Conservation (phyloP, 2,888 invertebrate genomes). For the Cerastis leucographa region DNA sequence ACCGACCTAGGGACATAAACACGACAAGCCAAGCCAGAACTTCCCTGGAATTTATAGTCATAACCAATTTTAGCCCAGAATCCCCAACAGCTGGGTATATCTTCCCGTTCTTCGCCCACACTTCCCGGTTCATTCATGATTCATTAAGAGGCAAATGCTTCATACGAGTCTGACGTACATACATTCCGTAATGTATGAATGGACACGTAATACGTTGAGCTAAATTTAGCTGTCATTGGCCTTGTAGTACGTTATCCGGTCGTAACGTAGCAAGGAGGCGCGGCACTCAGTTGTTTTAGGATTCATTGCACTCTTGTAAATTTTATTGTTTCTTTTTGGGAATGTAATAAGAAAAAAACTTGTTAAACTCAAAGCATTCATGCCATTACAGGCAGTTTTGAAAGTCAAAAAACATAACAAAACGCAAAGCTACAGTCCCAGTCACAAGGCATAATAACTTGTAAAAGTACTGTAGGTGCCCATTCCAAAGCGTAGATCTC, state of each 20-base stretch:
- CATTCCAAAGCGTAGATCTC: no score
- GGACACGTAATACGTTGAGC: conserved; percentile 6
- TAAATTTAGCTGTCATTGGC: conserved; percentile 6
- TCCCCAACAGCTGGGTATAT: background rate
- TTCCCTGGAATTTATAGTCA: background rate
- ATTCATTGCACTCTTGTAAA: background rate
- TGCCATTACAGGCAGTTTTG: no score
- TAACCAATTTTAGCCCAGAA: background rate
- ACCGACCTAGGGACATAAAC: background rate
- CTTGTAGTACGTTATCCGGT: background rate
- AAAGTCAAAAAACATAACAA: no score
- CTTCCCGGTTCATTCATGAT: background rate
- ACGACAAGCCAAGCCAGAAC: background rate
- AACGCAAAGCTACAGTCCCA: no score
- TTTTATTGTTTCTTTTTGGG: background rate
- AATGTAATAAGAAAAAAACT: background rate
- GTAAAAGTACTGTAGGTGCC: no score
- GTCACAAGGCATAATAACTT: no score
- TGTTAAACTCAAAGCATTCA: no score
- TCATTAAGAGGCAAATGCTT: background rate
- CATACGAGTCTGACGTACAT: background rate
- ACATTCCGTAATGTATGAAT: background rate
- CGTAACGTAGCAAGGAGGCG: no score
- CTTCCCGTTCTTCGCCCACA: background rate
- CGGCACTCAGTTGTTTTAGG: background rate